Evolutionary conservation across 2,888 invertebrate species (phyloP).

Genomic region (Agrenia bidenticulata): DNA sequence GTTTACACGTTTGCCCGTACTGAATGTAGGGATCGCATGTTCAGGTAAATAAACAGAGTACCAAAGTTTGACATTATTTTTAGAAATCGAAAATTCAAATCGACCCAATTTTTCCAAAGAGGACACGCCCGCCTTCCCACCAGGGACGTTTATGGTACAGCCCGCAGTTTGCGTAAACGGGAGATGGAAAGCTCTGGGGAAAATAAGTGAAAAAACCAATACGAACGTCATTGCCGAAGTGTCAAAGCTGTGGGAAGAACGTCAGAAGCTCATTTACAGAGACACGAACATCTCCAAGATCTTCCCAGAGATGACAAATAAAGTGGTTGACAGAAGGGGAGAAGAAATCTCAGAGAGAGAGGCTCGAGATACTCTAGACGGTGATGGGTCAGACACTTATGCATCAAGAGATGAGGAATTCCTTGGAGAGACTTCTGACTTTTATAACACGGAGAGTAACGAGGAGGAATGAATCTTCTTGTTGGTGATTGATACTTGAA

Average conservation of each 20-base stretch:
- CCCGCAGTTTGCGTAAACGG: constrained; percentile 45
- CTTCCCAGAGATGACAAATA: constrained; percentile 35
- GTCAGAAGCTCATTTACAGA: constrained; percentile 40
- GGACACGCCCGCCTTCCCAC: constrained; percentile 30
- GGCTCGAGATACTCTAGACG: constrained; percentile 6
- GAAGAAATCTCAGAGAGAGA: constrained; percentile 5
- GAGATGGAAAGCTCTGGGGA: constrained; percentile 44
- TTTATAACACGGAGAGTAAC: not conserved
- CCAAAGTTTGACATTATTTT: no score
- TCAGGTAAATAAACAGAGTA: constrained; percentile 15
- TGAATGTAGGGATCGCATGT: constrained; percentile 35
- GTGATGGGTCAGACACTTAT: constrained; percentile 13
- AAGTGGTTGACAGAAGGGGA: constrained; percentile 9
- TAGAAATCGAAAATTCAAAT: no score
- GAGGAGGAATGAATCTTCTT: constrained; percentile 2
- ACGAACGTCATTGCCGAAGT: constrained; percentile 35
- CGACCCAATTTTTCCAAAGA: no score
- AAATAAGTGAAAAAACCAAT: constrained; percentile 36
- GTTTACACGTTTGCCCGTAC: constrained; percentile 20
- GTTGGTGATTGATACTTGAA: no score
- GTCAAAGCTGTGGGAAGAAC: constrained; percentile 41
- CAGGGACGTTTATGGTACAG: constrained; percentile 51
- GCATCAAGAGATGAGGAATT: not conserved
- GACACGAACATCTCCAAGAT: constrained; percentile 35
- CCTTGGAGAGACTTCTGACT: no score